Conservation (phyloP, 2,797 vertebrate species). For the Clarias laeviceps region DNA sequence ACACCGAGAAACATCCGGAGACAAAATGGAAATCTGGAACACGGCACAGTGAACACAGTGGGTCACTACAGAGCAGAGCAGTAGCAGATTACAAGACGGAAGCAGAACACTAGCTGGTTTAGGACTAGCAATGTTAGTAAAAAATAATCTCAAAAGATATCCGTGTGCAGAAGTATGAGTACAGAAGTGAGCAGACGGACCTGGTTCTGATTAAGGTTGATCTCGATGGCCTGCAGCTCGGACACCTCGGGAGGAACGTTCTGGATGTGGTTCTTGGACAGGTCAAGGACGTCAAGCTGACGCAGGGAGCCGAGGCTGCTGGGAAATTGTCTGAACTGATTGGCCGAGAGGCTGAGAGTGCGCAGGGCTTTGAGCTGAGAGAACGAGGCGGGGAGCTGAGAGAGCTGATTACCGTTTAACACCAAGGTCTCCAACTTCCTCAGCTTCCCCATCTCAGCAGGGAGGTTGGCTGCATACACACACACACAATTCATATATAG, state of each 20-base stretch:
- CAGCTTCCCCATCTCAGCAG: slow-evolving; percentile 86
- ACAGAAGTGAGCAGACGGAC: slow-evolving; percentile 61
- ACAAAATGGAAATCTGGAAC: slow-evolving; percentile 51
- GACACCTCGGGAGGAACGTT: slow-evolving; percentile 81
- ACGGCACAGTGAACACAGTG: background rate
- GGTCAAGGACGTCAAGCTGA: slow-evolving; percentile 90
- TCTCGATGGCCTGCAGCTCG: slow-evolving; percentile 90
- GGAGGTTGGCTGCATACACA: slow-evolving; percentile 75
- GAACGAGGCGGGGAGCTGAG: slow-evolving; percentile 78
- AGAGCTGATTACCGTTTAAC: slow-evolving; percentile 85
- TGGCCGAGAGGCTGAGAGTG: slow-evolving; percentile 87
- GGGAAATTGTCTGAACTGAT: slow-evolving; percentile 85
- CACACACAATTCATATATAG: slow-evolving; percentile 2
- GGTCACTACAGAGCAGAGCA: background rate
- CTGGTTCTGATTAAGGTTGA: slow-evolving; percentile 99
- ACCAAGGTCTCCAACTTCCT: slow-evolving; percentile 93
- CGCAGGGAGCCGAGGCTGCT: slow-evolving; percentile 81
- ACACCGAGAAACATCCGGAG: slow-evolving; percentile 81
- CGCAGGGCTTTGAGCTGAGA: slow-evolving; percentile 86
- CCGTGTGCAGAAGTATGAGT: background rate
- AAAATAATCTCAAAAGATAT: background rate
- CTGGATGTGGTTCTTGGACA: slow-evolving; percentile 91
- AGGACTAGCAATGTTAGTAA: background rate
- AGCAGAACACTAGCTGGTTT: background rate
- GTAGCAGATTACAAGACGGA: background rate